These are phyloP conservation scores for Clarias platycephalus DNA, from an alignment of 2,797 vertebrate species.

Conservation along the genomic window DNA sequence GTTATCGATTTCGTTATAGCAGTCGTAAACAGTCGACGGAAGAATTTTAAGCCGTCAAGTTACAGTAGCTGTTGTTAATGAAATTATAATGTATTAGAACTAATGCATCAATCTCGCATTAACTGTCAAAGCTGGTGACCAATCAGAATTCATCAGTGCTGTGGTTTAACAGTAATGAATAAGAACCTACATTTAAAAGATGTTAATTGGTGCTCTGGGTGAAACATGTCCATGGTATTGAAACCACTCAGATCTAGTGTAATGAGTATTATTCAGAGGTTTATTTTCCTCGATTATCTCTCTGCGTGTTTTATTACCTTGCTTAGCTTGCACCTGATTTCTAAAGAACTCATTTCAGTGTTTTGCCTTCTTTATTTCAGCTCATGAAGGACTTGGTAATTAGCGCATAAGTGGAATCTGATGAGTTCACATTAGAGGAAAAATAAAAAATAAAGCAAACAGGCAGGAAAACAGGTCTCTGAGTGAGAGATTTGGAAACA, in stretches of 20 bases:
- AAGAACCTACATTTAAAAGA: neutral
- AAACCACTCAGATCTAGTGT: neutral
- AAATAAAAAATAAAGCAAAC: neutral
- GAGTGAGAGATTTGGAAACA: neutral
- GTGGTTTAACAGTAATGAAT: neutral
- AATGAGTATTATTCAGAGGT: neutral
- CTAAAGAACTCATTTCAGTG: conserved; percentile 4
- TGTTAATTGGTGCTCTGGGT: neutral
- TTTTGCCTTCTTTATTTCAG: neutral
- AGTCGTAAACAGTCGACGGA: too few species aligned
- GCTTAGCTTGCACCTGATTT: neutral
- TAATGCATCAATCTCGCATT: too few species aligned
- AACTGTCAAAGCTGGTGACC: neutral
- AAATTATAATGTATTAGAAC: too few species aligned
- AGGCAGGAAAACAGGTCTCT: neutral
- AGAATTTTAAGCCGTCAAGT: too few species aligned
- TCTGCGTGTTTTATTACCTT: neutral
- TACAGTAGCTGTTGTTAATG: too few species aligned
- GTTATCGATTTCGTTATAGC: too few species aligned
- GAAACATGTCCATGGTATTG: neutral
- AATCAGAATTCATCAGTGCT: neutral
- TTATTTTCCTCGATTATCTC: neutral
- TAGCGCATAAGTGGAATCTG: conserved; percentile 5
- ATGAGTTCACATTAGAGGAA: neutral
- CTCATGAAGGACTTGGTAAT: conserved; percentile 14